Percentiles rank a stretch among this genome's conserved stretches.
These are phyloP conservation scores for Tenthredo scrophulariae DNA, from an alignment of 2,888 invertebrate species.

Conservation along the genomic window DNA sequence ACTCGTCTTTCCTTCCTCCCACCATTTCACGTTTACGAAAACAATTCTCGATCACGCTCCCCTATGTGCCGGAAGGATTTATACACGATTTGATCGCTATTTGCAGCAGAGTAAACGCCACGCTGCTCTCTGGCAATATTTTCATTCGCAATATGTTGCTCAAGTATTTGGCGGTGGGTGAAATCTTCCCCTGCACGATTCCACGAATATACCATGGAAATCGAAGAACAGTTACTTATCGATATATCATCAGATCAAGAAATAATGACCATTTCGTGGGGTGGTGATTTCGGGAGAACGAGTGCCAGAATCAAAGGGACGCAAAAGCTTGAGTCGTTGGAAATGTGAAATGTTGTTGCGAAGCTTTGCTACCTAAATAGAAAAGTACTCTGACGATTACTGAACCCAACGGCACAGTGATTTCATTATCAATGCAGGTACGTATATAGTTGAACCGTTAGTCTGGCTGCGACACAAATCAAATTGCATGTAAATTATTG, in stretches of 20 bases:
- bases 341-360: not conserved
- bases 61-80: slow-evolving; percentile 49
- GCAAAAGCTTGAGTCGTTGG: not conserved
- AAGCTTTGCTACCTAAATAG: not conserved
- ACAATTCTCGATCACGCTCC: slow-evolving; percentile 34
- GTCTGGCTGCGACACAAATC: not conserved
- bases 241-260: not conserved
- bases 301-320: not conserved
- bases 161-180: slow-evolving; percentile 12
- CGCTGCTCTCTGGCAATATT: slow-evolving; percentile 34
- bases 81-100: slow-evolving; percentile 50
- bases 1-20: not conserved
- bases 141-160: slow-evolving; percentile 38
- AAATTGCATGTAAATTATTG: not conserved
- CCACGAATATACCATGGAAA: not conserved
- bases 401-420: not conserved
- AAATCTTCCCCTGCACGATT: slow-evolving; percentile 30
- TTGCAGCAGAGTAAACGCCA: slow-evolving; percentile 49
- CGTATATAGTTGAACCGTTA: not conserved
- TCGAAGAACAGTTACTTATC: slow-evolving; percentile 26
- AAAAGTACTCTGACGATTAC: not conserved
- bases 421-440: not conserved
- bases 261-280: not conserved
- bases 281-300: not conserved
- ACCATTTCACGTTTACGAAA: slow-evolving; percentile 39